Conservation (phyloP, 2,797 vertebrate species). For the Scolopax bukidnonensis region DNA sequence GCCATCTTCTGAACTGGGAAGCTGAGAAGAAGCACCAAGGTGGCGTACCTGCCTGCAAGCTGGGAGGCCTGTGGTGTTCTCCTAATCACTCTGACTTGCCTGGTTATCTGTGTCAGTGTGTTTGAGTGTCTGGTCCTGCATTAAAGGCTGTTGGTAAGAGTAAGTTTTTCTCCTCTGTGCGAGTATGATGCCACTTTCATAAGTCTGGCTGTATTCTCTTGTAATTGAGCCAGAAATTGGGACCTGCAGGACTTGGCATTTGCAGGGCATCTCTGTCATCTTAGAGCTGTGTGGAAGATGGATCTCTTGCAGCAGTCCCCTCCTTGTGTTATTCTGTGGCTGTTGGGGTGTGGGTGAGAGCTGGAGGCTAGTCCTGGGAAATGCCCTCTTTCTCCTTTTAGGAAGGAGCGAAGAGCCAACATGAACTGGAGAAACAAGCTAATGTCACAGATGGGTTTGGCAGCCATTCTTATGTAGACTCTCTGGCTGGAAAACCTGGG, state of each 20-base stretch:
- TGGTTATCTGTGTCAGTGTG: not conserved
- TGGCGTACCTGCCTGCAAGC: not conserved
- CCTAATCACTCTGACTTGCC: accelerated
- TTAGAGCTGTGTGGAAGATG: not conserved
- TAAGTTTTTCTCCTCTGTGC: not conserved
- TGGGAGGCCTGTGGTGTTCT: not conserved
- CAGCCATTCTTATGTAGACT: not conserved
- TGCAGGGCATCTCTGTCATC: not conserved
- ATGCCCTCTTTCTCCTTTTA: not conserved
- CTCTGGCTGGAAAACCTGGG: not conserved
- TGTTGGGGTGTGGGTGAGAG: not conserved
- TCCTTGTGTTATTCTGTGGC: not conserved
- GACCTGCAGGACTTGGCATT: not conserved
- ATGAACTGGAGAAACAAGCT: not conserved
- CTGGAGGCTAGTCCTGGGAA: not conserved
- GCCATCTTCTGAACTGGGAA: not conserved
- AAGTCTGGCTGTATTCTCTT: not conserved
- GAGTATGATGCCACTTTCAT: not conserved
- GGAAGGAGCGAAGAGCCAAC: not conserved
- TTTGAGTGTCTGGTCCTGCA: not conserved
- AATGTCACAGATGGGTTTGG: not conserved
- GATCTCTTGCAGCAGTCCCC: not conserved
- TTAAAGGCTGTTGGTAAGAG: not conserved
- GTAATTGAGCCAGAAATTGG: not conserved
- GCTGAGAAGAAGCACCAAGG: not conserved